Evolutionary conservation across 1,140 invertebrate species (phyloP).

Genomic region (Drosophila bocqueti): DNA sequence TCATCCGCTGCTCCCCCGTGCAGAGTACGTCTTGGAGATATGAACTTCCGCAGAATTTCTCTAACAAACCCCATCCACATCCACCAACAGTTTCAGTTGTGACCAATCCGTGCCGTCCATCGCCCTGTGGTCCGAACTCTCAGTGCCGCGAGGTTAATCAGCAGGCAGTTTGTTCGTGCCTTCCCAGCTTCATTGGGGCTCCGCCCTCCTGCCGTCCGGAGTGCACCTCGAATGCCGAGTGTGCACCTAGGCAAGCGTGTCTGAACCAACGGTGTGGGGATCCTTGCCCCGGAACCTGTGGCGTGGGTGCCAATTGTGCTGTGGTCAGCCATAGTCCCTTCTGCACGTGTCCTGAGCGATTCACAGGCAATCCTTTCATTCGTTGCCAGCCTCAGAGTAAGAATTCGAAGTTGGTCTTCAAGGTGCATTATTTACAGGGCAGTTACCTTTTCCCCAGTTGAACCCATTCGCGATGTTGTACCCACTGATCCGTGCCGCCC

Average conservation of each 20-base stretch:
- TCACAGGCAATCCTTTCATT: slow-evolving; percentile 92
- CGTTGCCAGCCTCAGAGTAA: slow-evolving; percentile 86
- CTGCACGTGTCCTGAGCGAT: slow-evolving; percentile 91
- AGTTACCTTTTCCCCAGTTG: slow-evolving; percentile 67
- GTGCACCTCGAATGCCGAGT: slow-evolving; percentile 90
- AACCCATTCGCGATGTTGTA: slow-evolving; percentile 82
- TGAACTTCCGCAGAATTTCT: slow-evolving; percentile 2
- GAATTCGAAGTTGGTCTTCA: slow-evolving; percentile 1
- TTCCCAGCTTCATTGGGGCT: slow-evolving; percentile 88
- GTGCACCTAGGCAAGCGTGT: slow-evolving; percentile 88
- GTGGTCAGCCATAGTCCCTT: slow-evolving; percentile 93
- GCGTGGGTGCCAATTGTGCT: slow-evolving; percentile 90
- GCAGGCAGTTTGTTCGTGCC: slow-evolving; percentile 89
- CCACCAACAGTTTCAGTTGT: slow-evolving; percentile 84
- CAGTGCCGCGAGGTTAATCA: slow-evolving; percentile 89
- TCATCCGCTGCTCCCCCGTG: slow-evolving; percentile 80
- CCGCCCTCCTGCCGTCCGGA: slow-evolving; percentile 91
- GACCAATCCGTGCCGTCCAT: slow-evolving; percentile 89
- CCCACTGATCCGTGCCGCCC: slow-evolving; percentile 88
- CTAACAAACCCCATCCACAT: slow-evolving; percentile 85
- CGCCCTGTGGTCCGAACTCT: slow-evolving; percentile 93
- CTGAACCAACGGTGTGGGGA: slow-evolving; percentile 90
- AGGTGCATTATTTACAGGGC: not conserved
- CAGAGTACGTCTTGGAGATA: slow-evolving; percentile 86
- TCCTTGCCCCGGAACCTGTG: slow-evolving; percentile 93